Percentiles rank a stretch among this genome's conserved stretches.
These are phyloP conservation scores for Carassius gibelio DNA, from an alignment of 2,113 vertebrate species.

Conservation along the genomic window DNA sequence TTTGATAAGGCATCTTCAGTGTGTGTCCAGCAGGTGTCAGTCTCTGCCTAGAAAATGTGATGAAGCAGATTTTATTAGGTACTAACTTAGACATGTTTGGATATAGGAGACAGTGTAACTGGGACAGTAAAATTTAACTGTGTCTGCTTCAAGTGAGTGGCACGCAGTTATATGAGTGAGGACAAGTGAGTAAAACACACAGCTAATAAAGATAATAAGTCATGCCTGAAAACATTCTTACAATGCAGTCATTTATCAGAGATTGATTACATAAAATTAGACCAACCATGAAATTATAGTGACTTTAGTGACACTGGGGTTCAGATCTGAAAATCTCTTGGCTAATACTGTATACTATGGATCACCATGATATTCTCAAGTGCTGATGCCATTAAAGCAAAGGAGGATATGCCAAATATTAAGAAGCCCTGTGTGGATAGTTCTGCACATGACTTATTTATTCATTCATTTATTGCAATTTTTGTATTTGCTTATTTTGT, in stretches of 20 bases:
- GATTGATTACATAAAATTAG: not conserved
- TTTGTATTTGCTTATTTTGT: too few species aligned
- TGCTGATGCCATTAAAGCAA: not conserved
- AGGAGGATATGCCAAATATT: too few species aligned
- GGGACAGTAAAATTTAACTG: conserved; percentile 43
- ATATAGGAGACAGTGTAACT: conserved; percentile 45
- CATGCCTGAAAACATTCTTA: not conserved
- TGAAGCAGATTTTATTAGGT: not conserved
- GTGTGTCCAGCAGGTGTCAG: conserved; percentile 50
- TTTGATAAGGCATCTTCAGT: not conserved
- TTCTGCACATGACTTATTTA: too few species aligned
- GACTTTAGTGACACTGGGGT: not conserved
- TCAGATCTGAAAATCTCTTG: not conserved
- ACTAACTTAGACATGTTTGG: conserved; percentile 40
- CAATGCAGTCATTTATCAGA: not conserved
- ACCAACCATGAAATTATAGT: not conserved
- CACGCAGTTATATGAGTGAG: not conserved
- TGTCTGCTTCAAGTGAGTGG: conserved; percentile 4
- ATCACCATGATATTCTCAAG: not conserved
- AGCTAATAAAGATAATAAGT: not conserved
- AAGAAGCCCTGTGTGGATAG: too few species aligned
- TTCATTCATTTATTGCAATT: too few species aligned
- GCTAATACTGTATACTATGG: not conserved
- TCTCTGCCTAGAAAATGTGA: not conserved
- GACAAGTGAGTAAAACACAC: not conserved